Base-by-base conservation (phyloP, 2,888 invertebrate genomes). In the Stenolophus ochropezus region DNA sequence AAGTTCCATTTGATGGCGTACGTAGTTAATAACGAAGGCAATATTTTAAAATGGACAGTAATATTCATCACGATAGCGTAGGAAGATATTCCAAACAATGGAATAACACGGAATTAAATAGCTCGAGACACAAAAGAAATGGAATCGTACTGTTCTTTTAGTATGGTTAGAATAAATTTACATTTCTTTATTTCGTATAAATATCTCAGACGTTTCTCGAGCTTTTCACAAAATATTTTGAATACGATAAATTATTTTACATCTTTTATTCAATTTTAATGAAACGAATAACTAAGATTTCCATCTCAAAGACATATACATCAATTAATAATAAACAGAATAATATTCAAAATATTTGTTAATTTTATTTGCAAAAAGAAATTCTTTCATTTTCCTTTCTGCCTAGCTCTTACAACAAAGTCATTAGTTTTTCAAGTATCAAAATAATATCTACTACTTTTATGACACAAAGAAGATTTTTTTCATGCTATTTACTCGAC, bases 21-120 rank as follows among this genome's bases (percentile, higher is more conserved):
- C 25, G 61, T 25, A 61, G 61, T 25, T 56, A 61, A 61, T 61
- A 61, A 61, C 61, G 20, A 47, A 69, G 33, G 56, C 27, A 76
- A 56, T 76, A 56, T 53, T 76, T 76, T 76, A 76, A 21, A 76
- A 76, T 76, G 33, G 76, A 76, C 53, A 76, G 76, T 25, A 76
- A 76, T 76, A 76, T 53, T 76, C 27, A 76, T 56, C 56, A 56
- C 20, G 56, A 47, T 47, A 69, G 56, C 53, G 74, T 51, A 20
- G 51, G 47, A 49, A 74, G 74, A 74, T 47, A 74, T 56, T 27
- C 76, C 33, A 56, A 76, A 76, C 76, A 76, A 76, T 76, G 56
- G 51, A 33, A 69, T 61, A 69, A 69, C 69, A 16, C 8, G 11
- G 47, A 33, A 42, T 47, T 69, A 69, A 69, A 69, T 42, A 69